These are phyloP conservation scores for Yoshiicerus persimilis DNA, from an alignment of 1,140 invertebrate species.

Conservation along the genomic window DNA sequence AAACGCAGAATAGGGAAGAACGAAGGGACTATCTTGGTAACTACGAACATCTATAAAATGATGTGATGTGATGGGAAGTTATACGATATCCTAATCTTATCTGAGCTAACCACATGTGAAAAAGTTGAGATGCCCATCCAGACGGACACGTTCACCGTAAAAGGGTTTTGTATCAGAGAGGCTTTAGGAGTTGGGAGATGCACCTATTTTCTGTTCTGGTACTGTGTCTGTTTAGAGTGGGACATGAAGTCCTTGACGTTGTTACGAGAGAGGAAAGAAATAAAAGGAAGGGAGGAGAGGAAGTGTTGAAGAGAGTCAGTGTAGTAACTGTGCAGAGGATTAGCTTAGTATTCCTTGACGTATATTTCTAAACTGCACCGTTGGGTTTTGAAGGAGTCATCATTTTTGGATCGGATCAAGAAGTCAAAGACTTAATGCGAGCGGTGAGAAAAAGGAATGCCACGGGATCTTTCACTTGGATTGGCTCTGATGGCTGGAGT, in stretches of 20 bases:
- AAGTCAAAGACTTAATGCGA: conserved; percentile 90
- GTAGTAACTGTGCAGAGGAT: conserved; percentile 1
- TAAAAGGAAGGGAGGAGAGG: not conserved
- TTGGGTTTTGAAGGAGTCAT: conserved; percentile 73
- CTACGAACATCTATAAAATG: not conserved
- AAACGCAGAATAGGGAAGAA: not conserved
- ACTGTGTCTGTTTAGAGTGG: not conserved
- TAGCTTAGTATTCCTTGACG: conserved; percentile 9
- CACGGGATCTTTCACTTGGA: conserved; percentile 91
- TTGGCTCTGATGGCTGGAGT: conserved; percentile 91
- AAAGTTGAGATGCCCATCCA: not conserved
- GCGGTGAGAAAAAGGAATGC: conserved; percentile 82
- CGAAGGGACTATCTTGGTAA: not conserved
- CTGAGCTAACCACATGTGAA: not conserved
- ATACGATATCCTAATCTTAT: not conserved
- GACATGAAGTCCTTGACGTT: not conserved
- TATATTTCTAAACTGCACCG: conserved; percentile 10
- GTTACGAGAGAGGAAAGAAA: not conserved
- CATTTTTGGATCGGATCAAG: conserved; percentile 93
- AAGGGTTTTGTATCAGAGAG: not conserved
- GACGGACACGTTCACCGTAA: not conserved
- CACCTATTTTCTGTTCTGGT: not conserved
- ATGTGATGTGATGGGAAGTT: not conserved
- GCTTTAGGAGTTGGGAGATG: not conserved
- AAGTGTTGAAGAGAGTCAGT: not conserved